Conservation (phyloP, 2,113 vertebrate species). For the Thunnus maccoyii region DNA sequence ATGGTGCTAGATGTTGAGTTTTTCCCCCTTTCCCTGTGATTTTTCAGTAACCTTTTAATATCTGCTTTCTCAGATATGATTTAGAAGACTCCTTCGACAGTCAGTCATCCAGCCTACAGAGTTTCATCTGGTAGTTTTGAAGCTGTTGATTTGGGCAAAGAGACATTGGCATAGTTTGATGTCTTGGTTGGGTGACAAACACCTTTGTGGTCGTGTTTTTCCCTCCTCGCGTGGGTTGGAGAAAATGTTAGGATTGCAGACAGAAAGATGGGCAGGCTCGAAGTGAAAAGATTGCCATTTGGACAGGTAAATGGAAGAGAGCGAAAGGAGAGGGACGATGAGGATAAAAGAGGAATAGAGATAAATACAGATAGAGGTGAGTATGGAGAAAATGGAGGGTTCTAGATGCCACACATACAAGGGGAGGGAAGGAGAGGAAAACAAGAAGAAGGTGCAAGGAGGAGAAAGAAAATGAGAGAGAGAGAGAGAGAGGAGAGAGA, state of each 20-base stretch:
- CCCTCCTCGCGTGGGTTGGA: conserved; percentile 42
- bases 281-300: conserved; percentile 58
- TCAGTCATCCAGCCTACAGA: conserved; percentile 30
- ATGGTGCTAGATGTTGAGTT: background rate
- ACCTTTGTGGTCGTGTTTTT: conserved; percentile 37
- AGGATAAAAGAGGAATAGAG: conserved; percentile 42
- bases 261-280: conserved; percentile 37
- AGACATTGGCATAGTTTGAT: conserved; percentile 18
- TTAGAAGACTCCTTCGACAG: conserved; percentile 20
- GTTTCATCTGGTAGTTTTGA: conserved; percentile 22
- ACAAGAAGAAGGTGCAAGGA: conserved; percentile 45
- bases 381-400: conserved; percentile 61
- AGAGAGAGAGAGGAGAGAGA: conserved; percentile 40
- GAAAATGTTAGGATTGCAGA: conserved; percentile 59
- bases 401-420: conserved; percentile 35
- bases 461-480: conserved; percentile 28
- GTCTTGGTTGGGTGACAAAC: conserved; percentile 16
- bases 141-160: conserved; percentile 16
- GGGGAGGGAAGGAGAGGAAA: conserved; percentile 34
- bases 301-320: conserved; percentile 69
- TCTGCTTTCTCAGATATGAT: conserved; percentile 23
- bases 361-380: conserved; percentile 51
- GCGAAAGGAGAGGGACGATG: conserved; percentile 18
- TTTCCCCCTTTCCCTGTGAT: background rate
- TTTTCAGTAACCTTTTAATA: background rate